Base-by-base conservation (phyloP, 2,888 invertebrate species). In the Gandaritis pyraliata region DNA sequence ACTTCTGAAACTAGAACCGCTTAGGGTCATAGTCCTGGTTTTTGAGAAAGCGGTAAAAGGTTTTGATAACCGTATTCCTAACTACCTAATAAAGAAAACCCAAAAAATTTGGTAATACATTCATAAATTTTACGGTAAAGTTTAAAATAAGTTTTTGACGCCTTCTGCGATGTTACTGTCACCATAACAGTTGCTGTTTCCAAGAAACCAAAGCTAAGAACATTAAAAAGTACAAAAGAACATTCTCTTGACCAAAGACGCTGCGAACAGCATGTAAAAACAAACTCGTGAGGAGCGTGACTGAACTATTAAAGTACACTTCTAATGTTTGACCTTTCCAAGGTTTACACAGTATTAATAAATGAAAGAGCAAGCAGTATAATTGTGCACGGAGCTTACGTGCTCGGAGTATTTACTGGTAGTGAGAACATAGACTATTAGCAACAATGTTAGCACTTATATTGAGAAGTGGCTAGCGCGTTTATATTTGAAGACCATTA, bases 201-300 rank as follows among this genome's bases (percentile, higher is more conserved):
- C 11, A 30, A 13, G 2, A 29, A 48, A 48, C 48, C 43, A 49
- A 68, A 71, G 64, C 62, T n/a, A 73, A 77, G 78, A 81, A 52
- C 61, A 68, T 61, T 56, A 64, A 60, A 61, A 52, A 62, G 61
- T 55, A 85, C 86, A 85, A 83, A 78, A 66, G 70, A 76, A 75
- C 74, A 78, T 77, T 75, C 80, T 77, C 82, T 78, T 76, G 79
- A 77, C 73, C 75, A 72, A 45, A 11, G 48, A 48, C 47, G 81
- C 79, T 83, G 83, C 83, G 83, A 82, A 83, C 81, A 81, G 82
- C 83, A 84, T 86, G 78, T 83, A 81, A 80, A 82, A 84, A 81
- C 80, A 78, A 77, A 80, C 79, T 78, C 81, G 85, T 82, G 86
- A 77, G 81, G 64, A 71, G 77, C 88, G 89, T 88, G 88, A 88